Base-by-base conservation (phyloP, 1,140 invertebrate genomes). In the Zaprionus gabonicus region DNA sequence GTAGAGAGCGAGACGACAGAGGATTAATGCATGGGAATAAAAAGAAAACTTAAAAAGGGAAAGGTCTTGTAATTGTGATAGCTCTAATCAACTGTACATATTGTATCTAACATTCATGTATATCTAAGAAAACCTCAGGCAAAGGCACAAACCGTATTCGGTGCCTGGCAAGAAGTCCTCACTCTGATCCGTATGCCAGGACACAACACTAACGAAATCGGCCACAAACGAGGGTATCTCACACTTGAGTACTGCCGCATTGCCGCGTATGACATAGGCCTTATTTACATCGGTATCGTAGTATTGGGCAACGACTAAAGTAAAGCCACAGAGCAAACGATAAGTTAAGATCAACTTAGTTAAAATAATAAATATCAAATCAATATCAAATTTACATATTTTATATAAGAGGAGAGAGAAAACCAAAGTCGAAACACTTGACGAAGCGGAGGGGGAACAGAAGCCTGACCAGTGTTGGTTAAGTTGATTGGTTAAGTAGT, bases 201-300 rank as follows among this genome's bases (percentile, higher is more conserved):
- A 95, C 31, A 97, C 95, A 56, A 98, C 96, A 76, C 95, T 95
- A 62, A 99, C 96, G 93, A 98, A 98, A 93, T 98, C 97, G 34
- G 96, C 96, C 55, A 98, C 97, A 93, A 98, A 98, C 20, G 96
- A 97, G 23, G 98, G 98, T 80, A 99, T 97, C 91, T 96, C 96
- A 94, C 98, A 99, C 93, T 97, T 98, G 56, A 99, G 94, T 78
- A 99, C 96, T n/a, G 97, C 98, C 51, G 97, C 96, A 93, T 98
- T 98, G 59, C 97, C 97, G 92, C 96, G 95, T 83, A 98, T 98
- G 5, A 98, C 97, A 94, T 98, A 98, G 78, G 98, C 97, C 93
- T 98, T 98, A 94, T 97, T 97, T 81, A 98, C 97, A 93, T 98
- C 97, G 20, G 96, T 97, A 82, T 97, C 96, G 93, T 98, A 98